Percentiles rank a stretch among this genome's conserved stretches.
Evolutionary conservation across 1,140 invertebrate species (phyloP).

Genomic region (Melanaphis sacchari): DNA sequence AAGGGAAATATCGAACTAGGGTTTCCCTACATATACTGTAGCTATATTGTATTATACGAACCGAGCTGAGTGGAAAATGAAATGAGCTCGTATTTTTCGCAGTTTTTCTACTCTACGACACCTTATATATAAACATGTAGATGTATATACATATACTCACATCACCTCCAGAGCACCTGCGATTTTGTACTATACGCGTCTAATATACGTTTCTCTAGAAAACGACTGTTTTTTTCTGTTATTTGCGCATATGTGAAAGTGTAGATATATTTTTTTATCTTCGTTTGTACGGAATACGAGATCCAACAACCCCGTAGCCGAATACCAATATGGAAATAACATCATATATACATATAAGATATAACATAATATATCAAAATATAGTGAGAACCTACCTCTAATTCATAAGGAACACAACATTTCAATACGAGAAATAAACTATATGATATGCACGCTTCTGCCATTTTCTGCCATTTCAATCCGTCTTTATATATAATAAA

Average conservation of each 20-base stretch:
- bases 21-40: neutral
- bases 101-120: neutral
- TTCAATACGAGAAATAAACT: neutral
- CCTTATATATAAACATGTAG: neutral
- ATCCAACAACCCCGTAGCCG: neutral
- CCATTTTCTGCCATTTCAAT: neutral
- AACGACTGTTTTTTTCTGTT: constrained; percentile 24
- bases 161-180: neutral
- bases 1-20: constrained; percentile 51
- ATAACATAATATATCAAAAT: neutral
- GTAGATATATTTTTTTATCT: neutral
- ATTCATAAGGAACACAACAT: neutral
- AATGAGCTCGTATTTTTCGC: constrained; percentile 41
- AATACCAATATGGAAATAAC: neutral
- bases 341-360: neutral
- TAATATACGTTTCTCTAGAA: constrained; percentile 34
- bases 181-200: neutral
- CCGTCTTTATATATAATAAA: neutral
- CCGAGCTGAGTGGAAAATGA: constrained; percentile 38
- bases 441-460: neutral
- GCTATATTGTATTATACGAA: neutral
- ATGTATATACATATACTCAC: neutral
- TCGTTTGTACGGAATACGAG: neutral
- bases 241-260: neutral
- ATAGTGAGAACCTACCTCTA: neutral